A percentile compares a stretch with the other conserved stretches of the same genome.
phyloP scores from a whole-genome alignment of 1,140 invertebrate genomes.

The Thalassaphorura encarpata region DNA sequence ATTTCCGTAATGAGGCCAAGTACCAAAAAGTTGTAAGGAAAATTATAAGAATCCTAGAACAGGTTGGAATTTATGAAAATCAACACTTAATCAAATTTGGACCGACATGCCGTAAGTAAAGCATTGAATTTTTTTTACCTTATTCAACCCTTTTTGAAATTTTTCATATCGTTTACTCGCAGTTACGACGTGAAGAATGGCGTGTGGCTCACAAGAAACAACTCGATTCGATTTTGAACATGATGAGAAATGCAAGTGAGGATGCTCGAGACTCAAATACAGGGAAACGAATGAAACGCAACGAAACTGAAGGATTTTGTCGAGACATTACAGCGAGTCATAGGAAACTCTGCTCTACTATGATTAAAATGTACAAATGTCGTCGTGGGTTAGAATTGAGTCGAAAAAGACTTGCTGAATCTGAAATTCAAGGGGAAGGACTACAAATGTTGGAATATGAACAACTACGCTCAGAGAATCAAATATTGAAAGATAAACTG shows the following conservation, averaged over 20 bases:
- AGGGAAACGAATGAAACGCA: constrained; percentile 13
- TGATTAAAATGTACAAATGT: constrained; percentile 13
- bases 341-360: constrained; percentile 11
- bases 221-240: background rate
- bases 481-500: constrained; percentile 12
- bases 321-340: constrained; percentile 12
- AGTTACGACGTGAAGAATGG: constrained; percentile 1
- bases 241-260: constrained; percentile 10
- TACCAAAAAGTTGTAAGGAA: constrained; percentile 14
- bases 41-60: constrained; percentile 2
- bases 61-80: background rate
- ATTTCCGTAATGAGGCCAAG: constrained; percentile 2
- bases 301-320: constrained; percentile 16
- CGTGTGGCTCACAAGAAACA: background rate
- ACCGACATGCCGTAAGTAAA: background rate
- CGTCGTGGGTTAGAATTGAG: constrained; percentile 17
- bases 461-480: constrained; percentile 22
- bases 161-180: background rate
- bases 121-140: background rate
- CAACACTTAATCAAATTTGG: background rate
- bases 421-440: constrained; percentile 19
- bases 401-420: constrained; percentile 13
- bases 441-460: constrained; percentile 19
- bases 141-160: background rate
- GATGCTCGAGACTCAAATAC: constrained; percentile 17